These are phyloP conservation scores for Drosophila sulfurigaster DNA, from an alignment of 1,140 invertebrate genomes.

Conservation along the genomic window DNA sequence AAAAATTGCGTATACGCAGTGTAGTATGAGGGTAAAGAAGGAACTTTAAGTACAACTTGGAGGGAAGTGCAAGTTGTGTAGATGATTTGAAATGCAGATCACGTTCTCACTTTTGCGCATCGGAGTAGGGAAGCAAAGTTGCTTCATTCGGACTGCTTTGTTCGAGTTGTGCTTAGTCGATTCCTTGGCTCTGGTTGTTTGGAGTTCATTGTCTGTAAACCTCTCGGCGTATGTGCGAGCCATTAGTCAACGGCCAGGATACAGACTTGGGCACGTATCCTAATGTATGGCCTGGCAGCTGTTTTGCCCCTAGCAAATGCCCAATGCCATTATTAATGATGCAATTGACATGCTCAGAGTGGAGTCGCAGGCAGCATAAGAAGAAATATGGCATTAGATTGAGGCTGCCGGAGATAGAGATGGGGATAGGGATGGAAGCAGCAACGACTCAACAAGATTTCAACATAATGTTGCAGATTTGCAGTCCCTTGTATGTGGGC, in stretches of 20 bases:
- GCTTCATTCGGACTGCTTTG: conserved; percentile 16
- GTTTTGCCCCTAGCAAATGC: conserved; percentile 4
- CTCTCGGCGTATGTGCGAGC: conserved; percentile 48
- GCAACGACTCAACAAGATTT: conserved; percentile 19
- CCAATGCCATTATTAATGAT: conserved; percentile 74
- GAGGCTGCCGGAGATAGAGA: conserved; percentile 13
- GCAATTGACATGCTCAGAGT: conserved; percentile 64
- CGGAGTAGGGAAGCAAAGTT: conserved; percentile 20
- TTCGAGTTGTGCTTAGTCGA: conserved; percentile 13
- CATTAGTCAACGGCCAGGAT: conserved; percentile 62
- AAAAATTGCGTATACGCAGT: conserved; percentile 41
- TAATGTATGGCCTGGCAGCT: conserved; percentile 51
- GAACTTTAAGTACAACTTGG: neutral
- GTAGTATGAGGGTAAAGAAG: neutral
- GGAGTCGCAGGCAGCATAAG: conserved; percentile 23
- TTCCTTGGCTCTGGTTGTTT: conserved; percentile 11
- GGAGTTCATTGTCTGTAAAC: conserved; percentile 63
- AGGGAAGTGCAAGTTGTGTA: conserved; percentile 3
- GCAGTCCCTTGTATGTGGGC: neutral
- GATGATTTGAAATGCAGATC: conserved; percentile 52
- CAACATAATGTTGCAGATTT: conserved; percentile 40
- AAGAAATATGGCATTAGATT: conserved; percentile 40
- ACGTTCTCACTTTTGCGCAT: conserved; percentile 45
- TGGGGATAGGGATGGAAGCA: neutral
- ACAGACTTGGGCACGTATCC: conserved; percentile 45